A percentile compares a stretch with the other conserved stretches of the same genome.
phyloP scores from a whole-genome alignment of 2,113 vertebrate genomes.

The Phalacrocorax brasilianus region DNA sequence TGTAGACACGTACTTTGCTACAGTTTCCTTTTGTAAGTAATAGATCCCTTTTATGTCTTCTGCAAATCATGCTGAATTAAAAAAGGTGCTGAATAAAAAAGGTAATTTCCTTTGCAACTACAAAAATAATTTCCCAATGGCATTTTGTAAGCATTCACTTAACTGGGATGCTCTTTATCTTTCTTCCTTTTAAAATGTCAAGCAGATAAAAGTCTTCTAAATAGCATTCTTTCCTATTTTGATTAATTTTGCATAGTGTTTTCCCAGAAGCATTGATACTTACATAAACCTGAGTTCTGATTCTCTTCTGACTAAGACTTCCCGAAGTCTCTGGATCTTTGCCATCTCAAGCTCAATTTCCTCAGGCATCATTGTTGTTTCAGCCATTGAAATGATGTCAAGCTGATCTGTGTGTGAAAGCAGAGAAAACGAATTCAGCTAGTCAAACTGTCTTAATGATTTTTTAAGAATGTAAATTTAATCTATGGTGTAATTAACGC shows the following conservation, averaged over 20 bases:
- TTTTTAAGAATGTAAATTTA: background rate
- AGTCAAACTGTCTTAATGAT: background rate
- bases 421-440: background rate
- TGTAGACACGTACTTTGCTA: background rate
- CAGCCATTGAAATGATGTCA: conserved; percentile 94
- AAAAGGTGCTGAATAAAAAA: background rate
- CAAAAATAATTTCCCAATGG: conserved; percentile 29
- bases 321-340: conserved; percentile 93
- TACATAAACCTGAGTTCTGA: conserved; percentile 99
- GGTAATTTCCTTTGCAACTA: conserved; percentile 9
- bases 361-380: conserved; percentile 93
- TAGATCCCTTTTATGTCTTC: background rate
- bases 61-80: background rate
- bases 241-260: conserved; percentile 56
- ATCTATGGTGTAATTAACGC: conserved; percentile 14
- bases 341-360: conserved; percentile 97
- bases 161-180: conserved; percentile 40
- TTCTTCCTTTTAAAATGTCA: conserved; percentile 57
- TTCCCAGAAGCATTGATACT: conserved; percentile 69
- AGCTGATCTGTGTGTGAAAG: conserved; percentile 80
- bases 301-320: conserved; percentile 95
- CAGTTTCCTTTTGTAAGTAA: conserved; percentile 16
- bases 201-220: conserved; percentile 47
- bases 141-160: conserved; percentile 38
- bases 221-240: conserved; percentile 40